Evolutionary conservation across 2,113 vertebrate species (phyloP).

Genomic region (Triplophysa tibetana): DNA sequence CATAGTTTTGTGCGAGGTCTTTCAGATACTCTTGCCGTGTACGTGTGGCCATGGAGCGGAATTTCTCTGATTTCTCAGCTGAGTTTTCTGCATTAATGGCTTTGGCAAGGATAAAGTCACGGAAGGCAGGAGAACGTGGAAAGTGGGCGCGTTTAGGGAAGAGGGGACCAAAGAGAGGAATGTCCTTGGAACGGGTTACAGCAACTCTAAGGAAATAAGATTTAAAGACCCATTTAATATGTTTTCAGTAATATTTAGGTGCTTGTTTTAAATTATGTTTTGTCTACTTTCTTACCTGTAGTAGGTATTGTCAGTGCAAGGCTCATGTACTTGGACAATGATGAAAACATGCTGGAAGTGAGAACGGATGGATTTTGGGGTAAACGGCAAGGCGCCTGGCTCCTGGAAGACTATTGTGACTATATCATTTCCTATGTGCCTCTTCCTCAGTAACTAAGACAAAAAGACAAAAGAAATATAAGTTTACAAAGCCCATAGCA

Average conservation of each 20-base stretch:
- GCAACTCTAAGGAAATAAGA: slow-evolving; percentile 76
- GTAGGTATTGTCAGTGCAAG: slow-evolving; percentile 78
- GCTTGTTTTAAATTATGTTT: neutral
- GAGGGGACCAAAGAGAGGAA: slow-evolving; percentile 85
- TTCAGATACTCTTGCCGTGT: slow-evolving; percentile 89
- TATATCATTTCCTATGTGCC: slow-evolving; percentile 91
- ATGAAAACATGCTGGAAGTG: slow-evolving; percentile 92
- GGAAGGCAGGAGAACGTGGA: slow-evolving; percentile 75
- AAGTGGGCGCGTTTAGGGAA: slow-evolving; percentile 83
- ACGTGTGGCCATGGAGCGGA: slow-evolving; percentile 89
- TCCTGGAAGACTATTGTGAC: slow-evolving; percentile 94
- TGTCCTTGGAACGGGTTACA: slow-evolving; percentile 89
- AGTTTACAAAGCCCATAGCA: too few relatives aligned
- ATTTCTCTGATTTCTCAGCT: slow-evolving; percentile 85
- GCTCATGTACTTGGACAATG: slow-evolving; percentile 79
- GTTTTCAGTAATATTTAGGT: neutral
- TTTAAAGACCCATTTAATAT: slow-evolving; percentile 2
- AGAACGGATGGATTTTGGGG: slow-evolving; percentile 85
- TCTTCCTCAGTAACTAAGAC: slow-evolving; percentile 83
- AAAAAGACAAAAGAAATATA: slow-evolving; percentile 16
- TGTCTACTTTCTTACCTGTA: slow-evolving; percentile 78
- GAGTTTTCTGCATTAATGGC: slow-evolving; percentile 89
- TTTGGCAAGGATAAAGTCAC: slow-evolving; percentile 88
- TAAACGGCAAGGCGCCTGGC: slow-evolving; percentile 84
- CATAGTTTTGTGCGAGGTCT: slow-evolving; percentile 86